Evolutionary conservation across 1,140 invertebrate genomes (phyloP), one percentile per base, ranked within the genome.

Genomic region (Lethrus apterus): DNA sequence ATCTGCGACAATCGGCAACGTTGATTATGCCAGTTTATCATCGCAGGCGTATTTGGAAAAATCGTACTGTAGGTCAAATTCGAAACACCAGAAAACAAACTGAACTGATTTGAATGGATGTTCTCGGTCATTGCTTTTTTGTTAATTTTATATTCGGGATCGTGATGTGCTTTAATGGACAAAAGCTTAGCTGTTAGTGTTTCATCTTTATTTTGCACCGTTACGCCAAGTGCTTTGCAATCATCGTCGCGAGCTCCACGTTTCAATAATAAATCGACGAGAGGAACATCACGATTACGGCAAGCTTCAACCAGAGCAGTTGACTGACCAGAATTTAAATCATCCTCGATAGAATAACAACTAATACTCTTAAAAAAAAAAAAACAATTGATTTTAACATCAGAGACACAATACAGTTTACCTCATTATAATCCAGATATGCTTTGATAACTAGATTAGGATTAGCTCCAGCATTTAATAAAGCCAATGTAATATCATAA

Each of bases 21-120:
- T 54, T 91, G 81, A 55, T 86, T 80, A 54, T 97, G 86, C 95
- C 95, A 98, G 67, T 94, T 91, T 2, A 98, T 79, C 78, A 93
- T 93, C 0, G 93, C 91, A 0, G 93, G 78, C 26, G 77, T 80
- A 38, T 84, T 83, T 4, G 93, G 93, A 62, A 89, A 89, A 46
- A 92, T 76, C 4, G 84, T 78, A 51, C 81, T 83, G 63, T 86
- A 86, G 1, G 84, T 85, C 21, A 88, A 74, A 49, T 80, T 76
- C 1, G 80, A 73, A 34, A 79, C 76, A 7, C 70, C 77, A 2
- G 76, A 72, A 9, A 77, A 55, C 2, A 72, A 70, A 5, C 70
- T 69, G 48, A 78, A 77, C 31, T 77, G 74, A 0, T 71, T 57
- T 2, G 65, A 69, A 48, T 51, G 73, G 49, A 80, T 75, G 49